Evolutionary conservation across 2,888 invertebrate species (phyloP).

Genomic region (Mythimna impura): DNA sequence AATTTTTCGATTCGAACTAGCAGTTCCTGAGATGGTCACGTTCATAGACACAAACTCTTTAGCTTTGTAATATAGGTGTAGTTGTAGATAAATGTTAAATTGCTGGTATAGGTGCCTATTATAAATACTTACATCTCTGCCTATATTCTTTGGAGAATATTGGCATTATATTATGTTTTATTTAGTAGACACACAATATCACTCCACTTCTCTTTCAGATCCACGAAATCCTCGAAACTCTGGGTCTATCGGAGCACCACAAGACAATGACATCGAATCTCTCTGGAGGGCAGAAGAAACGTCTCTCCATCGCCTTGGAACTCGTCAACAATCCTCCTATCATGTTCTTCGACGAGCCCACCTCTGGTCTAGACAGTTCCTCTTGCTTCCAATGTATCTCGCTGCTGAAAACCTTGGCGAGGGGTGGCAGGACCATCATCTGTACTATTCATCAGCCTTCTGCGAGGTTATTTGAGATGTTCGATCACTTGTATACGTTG

Average conservation of each 20-base stretch:
- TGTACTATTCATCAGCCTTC: conserved; percentile 99
- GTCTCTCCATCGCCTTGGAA: conserved; percentile 98
- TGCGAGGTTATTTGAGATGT: conserved; percentile 99
- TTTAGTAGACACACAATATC: not conserved
- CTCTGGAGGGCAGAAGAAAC: conserved; percentile 98
- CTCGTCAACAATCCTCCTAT: conserved; percentile 99
- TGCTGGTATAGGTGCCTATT: not conserved
- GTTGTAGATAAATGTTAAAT: not conserved
- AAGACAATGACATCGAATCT: conserved; percentile 97
- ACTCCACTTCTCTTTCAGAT: conserved; percentile 91
- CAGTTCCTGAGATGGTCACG: too few species aligned
- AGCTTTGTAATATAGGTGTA: too few species aligned
- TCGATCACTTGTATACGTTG: conserved; percentile 97
- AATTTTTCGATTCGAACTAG: too few species aligned
- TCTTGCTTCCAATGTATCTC: conserved; percentile 98
- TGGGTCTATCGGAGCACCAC: conserved; percentile 96
- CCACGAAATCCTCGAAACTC: conserved; percentile 96
- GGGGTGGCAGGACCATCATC: conserved; percentile 97
- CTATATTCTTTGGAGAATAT: not conserved
- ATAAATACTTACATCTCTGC: not conserved
- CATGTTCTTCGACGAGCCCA: conserved; percentile 99
- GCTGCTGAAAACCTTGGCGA: conserved; percentile 96
- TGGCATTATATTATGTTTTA: not conserved
- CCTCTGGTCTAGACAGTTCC: conserved; percentile 98
- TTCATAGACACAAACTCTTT: too few species aligned